Base-by-base conservation (phyloP, 2,797 vertebrate species). In the Amblyraja radiata region DNA sequence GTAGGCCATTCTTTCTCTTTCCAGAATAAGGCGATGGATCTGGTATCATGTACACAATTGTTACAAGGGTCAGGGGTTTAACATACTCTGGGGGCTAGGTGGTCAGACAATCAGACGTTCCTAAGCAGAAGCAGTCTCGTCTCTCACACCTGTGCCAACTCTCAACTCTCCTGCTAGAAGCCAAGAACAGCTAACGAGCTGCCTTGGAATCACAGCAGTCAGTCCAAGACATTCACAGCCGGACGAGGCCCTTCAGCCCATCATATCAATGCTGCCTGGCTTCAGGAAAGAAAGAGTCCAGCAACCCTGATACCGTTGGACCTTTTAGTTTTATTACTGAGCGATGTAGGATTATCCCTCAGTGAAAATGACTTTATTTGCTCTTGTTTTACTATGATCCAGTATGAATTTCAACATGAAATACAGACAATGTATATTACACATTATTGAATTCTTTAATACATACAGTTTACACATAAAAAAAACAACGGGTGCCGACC, bases 401-500 rank as follows among this genome's bases (percentile, higher is more conserved):
- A 88, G n/a, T 88, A 88, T 65, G 90, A 91, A 91, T 73, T 91
- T 91, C 90, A 91, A 73, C 90, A 91, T 73, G 84, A 88, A 88
- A 88, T 88, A 91, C 65, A 54, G 68, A 73, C 90, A 91, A 91
- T 74, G 68, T 91, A 74, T 74, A 73, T 91, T 39, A 90, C 88
- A 90, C 65, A 90, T 68, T 90, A 90, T 36, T n/a, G 36, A 90
- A 73, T 90, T 71, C 65, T 90, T 90, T 90, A 90, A 71, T 90
- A 90, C 88, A 90, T 84, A 84, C 81, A 71, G 63, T 90, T 90
- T 90, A 90, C 88, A 90, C 65, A 71, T 90, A 28, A 68, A 68
- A 68, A 90, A 90, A 71, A 90, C 61, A 90, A 39, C 36, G 36
- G 32, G 88, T 18, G 21, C 32, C 23, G 21, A 58, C n/a, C 21